Evolutionary conservation across 2,888 invertebrate genomes (phyloP).

Genomic region (Acronicta psi): DNA sequence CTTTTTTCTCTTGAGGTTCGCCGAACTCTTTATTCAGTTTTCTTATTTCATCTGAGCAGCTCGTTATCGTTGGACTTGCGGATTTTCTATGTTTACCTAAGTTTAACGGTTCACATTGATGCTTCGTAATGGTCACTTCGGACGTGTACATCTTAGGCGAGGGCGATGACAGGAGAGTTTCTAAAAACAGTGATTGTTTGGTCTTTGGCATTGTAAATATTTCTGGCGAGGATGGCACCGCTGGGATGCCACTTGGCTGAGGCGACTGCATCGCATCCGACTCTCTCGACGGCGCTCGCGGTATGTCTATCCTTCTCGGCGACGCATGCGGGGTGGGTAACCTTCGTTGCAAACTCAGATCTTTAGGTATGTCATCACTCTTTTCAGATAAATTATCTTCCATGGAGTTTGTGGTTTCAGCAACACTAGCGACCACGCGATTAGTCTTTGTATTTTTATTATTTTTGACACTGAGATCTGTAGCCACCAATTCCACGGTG

Average conservation of each 20-base stretch:
- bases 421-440: constrained; percentile 59
- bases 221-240: constrained; percentile 92
- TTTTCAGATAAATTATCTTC: constrained; percentile 80
- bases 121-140: constrained; percentile 87
- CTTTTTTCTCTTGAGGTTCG: constrained; percentile 84
- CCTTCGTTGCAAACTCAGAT: constrained; percentile 89
- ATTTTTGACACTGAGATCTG: constrained; percentile 87
- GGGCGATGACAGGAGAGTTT: constrained; percentile 90
- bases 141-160: constrained; percentile 89
- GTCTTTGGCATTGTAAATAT: constrained; percentile 88
- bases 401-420: constrained; percentile 67
- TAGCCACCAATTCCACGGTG: constrained; percentile 85
- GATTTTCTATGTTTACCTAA: constrained; percentile 91
- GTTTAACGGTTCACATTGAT: constrained; percentile 92
- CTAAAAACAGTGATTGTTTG: constrained; percentile 89
- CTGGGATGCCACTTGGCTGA: constrained; percentile 92
- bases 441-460: constrained; percentile 66
- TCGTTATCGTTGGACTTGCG: constrained; percentile 92
- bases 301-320: constrained; percentile 82
- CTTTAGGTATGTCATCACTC: constrained; percentile 89
- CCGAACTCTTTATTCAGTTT: constrained; percentile 87
- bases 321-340: constrained; percentile 82
- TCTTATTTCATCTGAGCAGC: constrained; percentile 92
- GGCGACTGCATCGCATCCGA: constrained; percentile 93
- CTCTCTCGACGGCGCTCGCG: constrained; percentile 91